These are phyloP conservation scores for Pachydiplax longipennis DNA, from an alignment of 2,888 invertebrate genomes.

Conservation along the genomic window DNA sequence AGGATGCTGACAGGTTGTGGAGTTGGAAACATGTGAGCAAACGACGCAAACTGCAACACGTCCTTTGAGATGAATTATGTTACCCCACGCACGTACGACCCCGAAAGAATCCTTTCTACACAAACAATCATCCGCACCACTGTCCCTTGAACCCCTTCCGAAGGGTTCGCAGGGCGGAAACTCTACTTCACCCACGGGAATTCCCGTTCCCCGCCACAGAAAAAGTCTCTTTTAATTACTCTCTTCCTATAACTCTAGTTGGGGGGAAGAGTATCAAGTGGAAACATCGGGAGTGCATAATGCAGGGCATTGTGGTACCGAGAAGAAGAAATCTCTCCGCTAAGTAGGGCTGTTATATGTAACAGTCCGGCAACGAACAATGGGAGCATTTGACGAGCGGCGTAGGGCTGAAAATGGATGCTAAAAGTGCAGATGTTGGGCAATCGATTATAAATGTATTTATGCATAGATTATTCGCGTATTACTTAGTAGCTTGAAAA, in stretches of 20 bases:
- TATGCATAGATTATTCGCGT: too few relatives aligned
- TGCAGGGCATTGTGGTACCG: neutral
- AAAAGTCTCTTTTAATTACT: too few relatives aligned
- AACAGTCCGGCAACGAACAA: neutral
- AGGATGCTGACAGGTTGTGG: neutral
- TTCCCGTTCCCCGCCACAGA: neutral
- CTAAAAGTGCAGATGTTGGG: too few relatives aligned
- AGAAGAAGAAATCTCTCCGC: neutral
- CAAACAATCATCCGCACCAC: neutral
- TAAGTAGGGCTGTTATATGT: neutral
- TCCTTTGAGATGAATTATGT: neutral
- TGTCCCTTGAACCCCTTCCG: neutral
- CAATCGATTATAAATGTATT: too few relatives aligned
- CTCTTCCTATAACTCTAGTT: too few relatives aligned
- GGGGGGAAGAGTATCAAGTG: neutral
- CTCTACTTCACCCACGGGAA: neutral
- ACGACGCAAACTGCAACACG: neutral
- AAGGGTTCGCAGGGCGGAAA: neutral
- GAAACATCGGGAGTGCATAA: neutral
- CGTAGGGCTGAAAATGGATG: neutral
- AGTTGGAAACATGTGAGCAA: neutral
- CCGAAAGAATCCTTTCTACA: neutral
- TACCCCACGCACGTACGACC: neutral
- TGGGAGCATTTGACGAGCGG: neutral
- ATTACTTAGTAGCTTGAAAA: too few relatives aligned